Conservation (phyloP, 2,888 invertebrate genomes). For the Coleophora deauratella region DNA sequence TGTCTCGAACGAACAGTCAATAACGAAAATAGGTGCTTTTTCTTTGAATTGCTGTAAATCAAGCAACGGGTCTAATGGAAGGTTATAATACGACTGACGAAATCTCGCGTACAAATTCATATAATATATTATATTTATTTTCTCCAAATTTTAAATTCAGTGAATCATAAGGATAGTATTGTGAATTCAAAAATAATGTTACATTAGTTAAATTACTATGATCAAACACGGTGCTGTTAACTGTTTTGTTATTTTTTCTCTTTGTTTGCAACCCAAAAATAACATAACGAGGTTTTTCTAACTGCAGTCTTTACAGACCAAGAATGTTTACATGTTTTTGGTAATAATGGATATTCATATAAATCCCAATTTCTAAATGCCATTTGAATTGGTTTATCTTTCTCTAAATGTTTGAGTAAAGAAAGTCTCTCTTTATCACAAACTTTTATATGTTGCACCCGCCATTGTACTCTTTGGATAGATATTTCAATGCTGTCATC, state of each 20-base stretch:
- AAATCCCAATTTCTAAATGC: conserved; percentile 38
- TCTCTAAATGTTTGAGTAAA: conserved; percentile 17
- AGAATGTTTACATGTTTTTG: conserved; percentile 24
- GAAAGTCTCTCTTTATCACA: conserved; percentile 11
- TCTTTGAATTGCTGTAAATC: conserved; percentile 15
- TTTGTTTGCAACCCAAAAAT: conserved; percentile 24
- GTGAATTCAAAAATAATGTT: conserved; percentile 18
- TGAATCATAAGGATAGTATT: conserved; percentile 23
- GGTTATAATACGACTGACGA: conserved; percentile 23
- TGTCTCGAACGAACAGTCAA: conserved; percentile 22
- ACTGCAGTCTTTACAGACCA: conserved; percentile 30
- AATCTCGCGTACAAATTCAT: conserved; percentile 19
- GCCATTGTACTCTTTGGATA: conserved; percentile 13
- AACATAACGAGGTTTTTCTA: conserved; percentile 37
- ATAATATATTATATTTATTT: conserved; percentile 19
- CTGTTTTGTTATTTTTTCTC: conserved; percentile 23
- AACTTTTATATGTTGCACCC: conserved; percentile 13
- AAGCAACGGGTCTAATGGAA: conserved; percentile 15
- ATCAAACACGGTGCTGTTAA: conserved; percentile 12
- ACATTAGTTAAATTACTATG: conserved; percentile 14
- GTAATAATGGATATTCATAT: conserved; percentile 34
- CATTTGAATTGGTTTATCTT: conserved; percentile 26
- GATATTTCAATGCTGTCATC: conserved; percentile 11
- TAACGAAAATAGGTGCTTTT: conserved; percentile 19
- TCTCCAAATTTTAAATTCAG: conserved; percentile 18